Evolutionary conservation across 2,113 vertebrate species (phyloP).

Genomic region (Ammodramus savannarum): DNA sequence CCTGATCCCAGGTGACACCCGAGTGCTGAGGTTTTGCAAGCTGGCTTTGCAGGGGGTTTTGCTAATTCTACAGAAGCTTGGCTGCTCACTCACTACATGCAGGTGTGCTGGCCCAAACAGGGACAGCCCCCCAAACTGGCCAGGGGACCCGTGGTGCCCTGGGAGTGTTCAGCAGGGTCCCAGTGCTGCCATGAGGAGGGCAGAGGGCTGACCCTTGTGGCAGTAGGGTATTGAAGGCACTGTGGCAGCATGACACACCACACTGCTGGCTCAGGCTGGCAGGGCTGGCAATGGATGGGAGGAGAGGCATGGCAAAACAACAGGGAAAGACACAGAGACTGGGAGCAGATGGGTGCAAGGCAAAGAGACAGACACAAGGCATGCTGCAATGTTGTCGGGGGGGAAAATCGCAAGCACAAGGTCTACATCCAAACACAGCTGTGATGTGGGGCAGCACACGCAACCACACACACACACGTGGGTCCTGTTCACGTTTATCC

Average conservation of each 20-base stretch:
- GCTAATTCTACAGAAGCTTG: background rate
- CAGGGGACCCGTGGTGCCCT: rapidly evolving
- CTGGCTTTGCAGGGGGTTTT: background rate
- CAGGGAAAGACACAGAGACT: rapidly evolving
- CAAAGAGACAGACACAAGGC: background rate
- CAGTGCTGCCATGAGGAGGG: background rate
- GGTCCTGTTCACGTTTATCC: background rate
- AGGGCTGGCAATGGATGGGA: background rate
- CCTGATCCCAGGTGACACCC: background rate
- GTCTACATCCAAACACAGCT: background rate
- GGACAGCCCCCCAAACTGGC: background rate
- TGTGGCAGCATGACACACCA: background rate
- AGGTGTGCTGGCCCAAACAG: rapidly evolving
- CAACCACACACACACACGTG: background rate
- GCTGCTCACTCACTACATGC: rapidly evolving
- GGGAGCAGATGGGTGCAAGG: background rate
- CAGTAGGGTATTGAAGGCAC: background rate
- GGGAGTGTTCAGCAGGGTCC: background rate
- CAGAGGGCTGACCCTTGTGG: background rate
- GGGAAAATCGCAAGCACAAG: background rate
- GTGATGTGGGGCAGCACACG: background rate
- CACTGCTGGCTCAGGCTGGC: background rate
- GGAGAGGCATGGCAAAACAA: background rate
- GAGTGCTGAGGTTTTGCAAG: conserved; percentile 19
- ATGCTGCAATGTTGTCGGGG: rapidly evolving